A percentile compares a stretch with the other conserved stretches of the same genome.
Evolutionary conservation across 2,888 invertebrate genomes (phyloP).

Genomic region (Notodonta dromedarius): DNA sequence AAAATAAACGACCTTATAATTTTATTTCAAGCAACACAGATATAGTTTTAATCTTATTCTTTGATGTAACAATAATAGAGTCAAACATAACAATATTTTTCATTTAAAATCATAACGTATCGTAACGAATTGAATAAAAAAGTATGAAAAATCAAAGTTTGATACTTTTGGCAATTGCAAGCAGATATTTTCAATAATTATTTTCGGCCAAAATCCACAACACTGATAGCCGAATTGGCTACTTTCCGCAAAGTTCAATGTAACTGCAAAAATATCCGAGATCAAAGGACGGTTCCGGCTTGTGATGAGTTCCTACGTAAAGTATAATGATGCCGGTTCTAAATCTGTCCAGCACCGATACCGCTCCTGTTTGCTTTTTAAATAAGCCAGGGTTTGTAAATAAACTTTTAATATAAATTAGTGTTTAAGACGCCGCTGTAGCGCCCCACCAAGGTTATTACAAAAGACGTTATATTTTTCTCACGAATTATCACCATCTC

Average conservation of each 20-base stretch:
- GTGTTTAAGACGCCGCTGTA: too few relatives aligned
- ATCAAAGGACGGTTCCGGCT: conserved; percentile 30
- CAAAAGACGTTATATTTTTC: not conserved
- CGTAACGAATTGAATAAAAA: too few relatives aligned
- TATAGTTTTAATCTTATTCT: not conserved
- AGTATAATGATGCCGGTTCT: conserved; percentile 15
- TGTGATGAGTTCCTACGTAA: conserved; percentile 18
- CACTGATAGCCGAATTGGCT: conserved; percentile 26
- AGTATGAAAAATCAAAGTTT: conserved; percentile 14
- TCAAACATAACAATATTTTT: not conserved
- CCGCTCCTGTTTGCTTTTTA: conserved; percentile 4
- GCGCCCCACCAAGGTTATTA: too few relatives aligned
- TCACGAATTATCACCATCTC: not conserved
- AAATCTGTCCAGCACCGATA: not conserved
- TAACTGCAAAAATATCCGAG: conserved; percentile 27
- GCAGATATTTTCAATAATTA: conserved; percentile 10
- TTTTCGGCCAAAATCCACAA: conserved; percentile 29
- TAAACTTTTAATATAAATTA: not conserved
- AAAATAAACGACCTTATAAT: too few relatives aligned
- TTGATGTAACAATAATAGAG: not conserved
- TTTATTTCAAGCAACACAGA: not conserved
- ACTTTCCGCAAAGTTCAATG: conserved; percentile 33
- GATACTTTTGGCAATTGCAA: conserved; percentile 29
- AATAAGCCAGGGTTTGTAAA: not conserved
- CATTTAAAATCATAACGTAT: not conserved